Evolutionary conservation across 2,888 invertebrate species (phyloP).

Genomic region (Pseudoips prasinana): DNA sequence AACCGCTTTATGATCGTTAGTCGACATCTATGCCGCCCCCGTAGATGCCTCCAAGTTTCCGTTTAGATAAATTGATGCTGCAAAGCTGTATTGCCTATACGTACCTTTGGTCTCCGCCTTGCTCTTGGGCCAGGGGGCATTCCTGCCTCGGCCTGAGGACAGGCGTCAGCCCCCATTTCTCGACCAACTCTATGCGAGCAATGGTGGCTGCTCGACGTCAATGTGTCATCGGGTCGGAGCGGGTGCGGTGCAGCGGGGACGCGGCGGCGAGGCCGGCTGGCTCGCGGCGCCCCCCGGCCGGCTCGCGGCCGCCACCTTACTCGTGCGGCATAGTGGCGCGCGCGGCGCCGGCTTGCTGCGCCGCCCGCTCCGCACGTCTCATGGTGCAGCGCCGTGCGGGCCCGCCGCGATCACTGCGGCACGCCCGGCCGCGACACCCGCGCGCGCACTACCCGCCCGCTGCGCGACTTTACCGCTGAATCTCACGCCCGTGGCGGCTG

Average conservation of each 20-base stretch:
- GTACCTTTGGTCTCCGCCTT: constrained; percentile 88
- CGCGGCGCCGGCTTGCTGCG: constrained; percentile 33
- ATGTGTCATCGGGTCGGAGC: constrained; percentile 75
- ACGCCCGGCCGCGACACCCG: constrained; percentile 44
- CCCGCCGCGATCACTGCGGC: constrained; percentile 42
- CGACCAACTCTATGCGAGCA: constrained; percentile 98
- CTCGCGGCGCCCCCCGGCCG: constrained; percentile 74
- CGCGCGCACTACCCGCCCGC: constrained; percentile 40
- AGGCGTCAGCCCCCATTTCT: constrained; percentile 99
- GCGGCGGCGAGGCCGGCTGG: constrained; percentile 65
- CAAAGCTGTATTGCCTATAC: constrained; percentile 36
- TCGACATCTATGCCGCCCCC: constrained; percentile 33
- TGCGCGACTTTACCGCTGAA: constrained; percentile 42
- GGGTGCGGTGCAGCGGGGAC: constrained; percentile 56
- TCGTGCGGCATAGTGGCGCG: constrained; percentile 48
- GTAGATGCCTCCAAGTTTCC: constrained; percentile 11
- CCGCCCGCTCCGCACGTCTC: constrained; percentile 28
- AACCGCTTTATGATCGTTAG: constrained; percentile 44
- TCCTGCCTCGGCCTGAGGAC: constrained; percentile 98
- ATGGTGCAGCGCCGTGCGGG: constrained; percentile 32
- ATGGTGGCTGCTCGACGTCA: constrained; percentile 90
- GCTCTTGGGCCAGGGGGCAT: constrained; percentile 90
- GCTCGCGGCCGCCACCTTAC: constrained; percentile 39
- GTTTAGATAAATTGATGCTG: constrained; percentile 12
- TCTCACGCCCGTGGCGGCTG: constrained; percentile 25